phyloP scores from a whole-genome alignment of 2,797 vertebrate species.

The Cichlasoma orientale region DNA sequence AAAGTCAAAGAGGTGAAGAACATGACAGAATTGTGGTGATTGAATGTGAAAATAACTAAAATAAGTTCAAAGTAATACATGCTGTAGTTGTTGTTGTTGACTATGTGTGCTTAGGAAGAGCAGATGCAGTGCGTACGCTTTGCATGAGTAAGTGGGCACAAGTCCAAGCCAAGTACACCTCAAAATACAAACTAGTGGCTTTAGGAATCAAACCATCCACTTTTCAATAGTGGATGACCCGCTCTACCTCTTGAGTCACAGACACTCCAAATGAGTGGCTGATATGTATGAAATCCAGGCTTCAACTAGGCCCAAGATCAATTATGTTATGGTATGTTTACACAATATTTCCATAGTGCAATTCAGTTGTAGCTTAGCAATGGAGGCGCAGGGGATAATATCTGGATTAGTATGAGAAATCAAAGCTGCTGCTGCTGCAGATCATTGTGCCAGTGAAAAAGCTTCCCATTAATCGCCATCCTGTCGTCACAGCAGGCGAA shows the following conservation, averaged over 20 bases:
- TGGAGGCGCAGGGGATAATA: not conserved
- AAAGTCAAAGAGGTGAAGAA: not conserved
- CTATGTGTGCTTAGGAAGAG: not conserved
- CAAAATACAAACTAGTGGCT: not conserved
- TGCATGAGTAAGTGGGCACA: not conserved
- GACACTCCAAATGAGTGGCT: not conserved
- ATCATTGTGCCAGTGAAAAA: constrained; percentile 10
- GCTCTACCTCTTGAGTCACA: not conserved
- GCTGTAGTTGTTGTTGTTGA: not conserved
- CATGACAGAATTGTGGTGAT: not conserved
- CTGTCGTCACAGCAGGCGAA: not conserved
- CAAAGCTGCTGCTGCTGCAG: constrained; percentile 1
- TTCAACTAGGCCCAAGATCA: not conserved
- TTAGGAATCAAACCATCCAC: not conserved
- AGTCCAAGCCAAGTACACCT: not conserved
- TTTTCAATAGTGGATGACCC: not conserved
- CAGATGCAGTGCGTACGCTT: not conserved
- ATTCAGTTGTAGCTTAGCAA: constrained; percentile 9
- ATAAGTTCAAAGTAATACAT: not conserved
- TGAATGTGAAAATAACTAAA: not conserved
- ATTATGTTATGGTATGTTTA: constrained; percentile 3
- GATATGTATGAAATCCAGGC: not conserved
- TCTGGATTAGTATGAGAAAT: constrained; percentile 21
- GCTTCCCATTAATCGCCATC: not conserved
- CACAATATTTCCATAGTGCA: not conserved